Evolutionary conservation across 2,113 vertebrate species (phyloP).

Genomic region (Phocoena sinus): DNA sequence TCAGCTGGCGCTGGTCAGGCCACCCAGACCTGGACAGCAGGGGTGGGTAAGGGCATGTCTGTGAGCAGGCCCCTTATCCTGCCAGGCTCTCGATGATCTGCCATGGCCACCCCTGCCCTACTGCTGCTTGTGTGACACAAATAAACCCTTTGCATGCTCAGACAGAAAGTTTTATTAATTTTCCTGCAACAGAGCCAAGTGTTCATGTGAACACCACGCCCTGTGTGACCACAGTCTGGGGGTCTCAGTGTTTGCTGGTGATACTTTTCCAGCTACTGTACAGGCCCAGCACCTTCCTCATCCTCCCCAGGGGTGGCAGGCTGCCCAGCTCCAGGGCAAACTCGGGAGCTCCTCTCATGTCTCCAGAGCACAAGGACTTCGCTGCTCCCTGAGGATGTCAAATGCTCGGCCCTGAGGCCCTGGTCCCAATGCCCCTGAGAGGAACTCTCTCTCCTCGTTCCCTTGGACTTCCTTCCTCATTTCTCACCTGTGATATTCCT

Average conservation of each 20-base stretch:
- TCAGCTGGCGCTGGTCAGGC: accelerated
- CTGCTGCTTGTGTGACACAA: not conserved
- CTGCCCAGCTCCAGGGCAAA: accelerated
- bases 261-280: not conserved
- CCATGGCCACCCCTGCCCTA: accelerated
- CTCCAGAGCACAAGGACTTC: not conserved
- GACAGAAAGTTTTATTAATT: not conserved
- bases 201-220: accelerated
- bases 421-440: no score
- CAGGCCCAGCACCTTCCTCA: accelerated
- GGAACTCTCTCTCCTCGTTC: accelerated
- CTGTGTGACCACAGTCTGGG: accelerated
- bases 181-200: not conserved
- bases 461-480: no score
- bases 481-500: no score
- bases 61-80: no score
- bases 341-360: accelerated
- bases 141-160: not conserved
- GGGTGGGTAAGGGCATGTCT: accelerated
- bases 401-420: not conserved
- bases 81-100: accelerated
- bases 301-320: no score
- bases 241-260: accelerated
- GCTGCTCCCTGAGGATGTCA: accelerated
- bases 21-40: no score